Evolutionary conservation across 1,140 invertebrate genomes (phyloP).

Genomic region (Scaptomyza pallida): DNA sequence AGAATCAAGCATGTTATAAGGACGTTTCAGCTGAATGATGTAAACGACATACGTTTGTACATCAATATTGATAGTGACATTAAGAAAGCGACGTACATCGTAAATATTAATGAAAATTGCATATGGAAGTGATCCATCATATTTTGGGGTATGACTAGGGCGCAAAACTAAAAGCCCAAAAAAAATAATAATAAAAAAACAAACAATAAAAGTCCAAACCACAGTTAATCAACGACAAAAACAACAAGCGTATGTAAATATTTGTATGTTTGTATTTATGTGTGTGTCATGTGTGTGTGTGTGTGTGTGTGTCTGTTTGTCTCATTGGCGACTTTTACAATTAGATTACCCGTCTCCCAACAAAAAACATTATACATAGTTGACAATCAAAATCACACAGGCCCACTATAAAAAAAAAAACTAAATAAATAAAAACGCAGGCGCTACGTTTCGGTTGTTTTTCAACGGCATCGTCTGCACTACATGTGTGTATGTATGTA

Average conservation of each 20-base stretch:
- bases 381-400: slow-evolving; percentile 49
- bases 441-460: slow-evolving; percentile 52
- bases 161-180: slow-evolving; percentile 46
- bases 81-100: slow-evolving; percentile 43
- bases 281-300: slow-evolving; percentile 4
- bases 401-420: slow-evolving; percentile 25
- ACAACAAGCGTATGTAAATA: slow-evolving; percentile 36
- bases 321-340: slow-evolving; percentile 64
- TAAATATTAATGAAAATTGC: slow-evolving; percentile 80
- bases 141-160: slow-evolving; percentile 59
- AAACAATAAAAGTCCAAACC: slow-evolving; percentile 71
- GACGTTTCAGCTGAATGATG: not conserved
- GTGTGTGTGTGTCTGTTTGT: slow-evolving; percentile 40
- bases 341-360: slow-evolving; percentile 68
- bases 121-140: slow-evolving; percentile 83
- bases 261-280: not conserved
- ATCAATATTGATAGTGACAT: slow-evolving; percentile 39
- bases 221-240: slow-evolving; percentile 75
- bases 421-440: slow-evolving; percentile 42
- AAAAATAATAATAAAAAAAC: slow-evolving; percentile 12
- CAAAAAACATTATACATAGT: slow-evolving; percentile 33
- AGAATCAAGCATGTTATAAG: not conserved
- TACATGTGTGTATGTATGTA: slow-evolving; percentile 28
- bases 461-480: slow-evolving; percentile 11
- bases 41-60: not conserved